phyloP scores from a whole-genome alignment of 2,113 vertebrate species.

The Muntiacus muntjak region DNA sequence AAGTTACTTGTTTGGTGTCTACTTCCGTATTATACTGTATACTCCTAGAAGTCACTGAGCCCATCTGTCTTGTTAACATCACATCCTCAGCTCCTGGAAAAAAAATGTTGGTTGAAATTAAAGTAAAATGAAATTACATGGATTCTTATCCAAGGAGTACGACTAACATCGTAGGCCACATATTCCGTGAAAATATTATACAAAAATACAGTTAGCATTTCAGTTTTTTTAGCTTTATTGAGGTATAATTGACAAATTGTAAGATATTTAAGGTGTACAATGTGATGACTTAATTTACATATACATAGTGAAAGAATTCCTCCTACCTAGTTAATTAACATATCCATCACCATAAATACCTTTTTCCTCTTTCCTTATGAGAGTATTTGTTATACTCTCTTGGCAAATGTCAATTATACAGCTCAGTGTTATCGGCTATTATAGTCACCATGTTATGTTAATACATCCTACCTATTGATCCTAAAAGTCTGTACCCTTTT shows the following conservation, averaged over 20 bases:
- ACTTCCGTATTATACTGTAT: neutral
- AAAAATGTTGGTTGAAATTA: neutral
- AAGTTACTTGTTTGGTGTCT: neutral
- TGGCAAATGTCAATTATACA: neutral
- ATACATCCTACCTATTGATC: neutral
- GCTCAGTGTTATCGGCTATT: neutral
- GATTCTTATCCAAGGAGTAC: neutral
- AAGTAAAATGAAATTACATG: slow-evolving; percentile 15
- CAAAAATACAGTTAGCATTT: slow-evolving; percentile 15
- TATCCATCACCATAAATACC: neutral
- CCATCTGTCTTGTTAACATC: neutral
- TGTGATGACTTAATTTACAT: neutral
- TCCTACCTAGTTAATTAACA: neutral
- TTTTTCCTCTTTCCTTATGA: neutral
- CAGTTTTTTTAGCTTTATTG: neutral
- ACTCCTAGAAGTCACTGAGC: neutral
- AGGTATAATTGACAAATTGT: neutral
- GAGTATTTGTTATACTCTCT: neutral
- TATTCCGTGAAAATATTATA: neutral
- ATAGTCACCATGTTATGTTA: neutral
- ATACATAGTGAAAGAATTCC: neutral
- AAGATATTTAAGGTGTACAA: neutral
- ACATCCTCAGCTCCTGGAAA: neutral
- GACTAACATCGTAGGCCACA: neutral
- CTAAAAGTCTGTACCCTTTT: neutral